Conservation (phyloP, 2,797 vertebrate species). For the Naso thynnoides region DNA sequence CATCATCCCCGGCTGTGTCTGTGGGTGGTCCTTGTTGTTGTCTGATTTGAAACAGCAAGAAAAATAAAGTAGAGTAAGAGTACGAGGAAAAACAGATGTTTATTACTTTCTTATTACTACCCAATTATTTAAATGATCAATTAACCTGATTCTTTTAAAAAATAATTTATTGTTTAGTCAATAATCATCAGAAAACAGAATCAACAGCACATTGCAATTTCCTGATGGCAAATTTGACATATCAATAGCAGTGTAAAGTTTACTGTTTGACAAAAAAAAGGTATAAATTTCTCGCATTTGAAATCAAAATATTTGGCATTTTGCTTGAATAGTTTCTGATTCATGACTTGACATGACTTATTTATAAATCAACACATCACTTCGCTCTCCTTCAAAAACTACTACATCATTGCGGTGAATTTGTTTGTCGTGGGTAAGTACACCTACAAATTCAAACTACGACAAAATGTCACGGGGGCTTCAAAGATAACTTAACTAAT, state of each 20-base stretch:
- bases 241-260: neutral
- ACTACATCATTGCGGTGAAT: neutral
- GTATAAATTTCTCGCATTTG: neutral
- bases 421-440: neutral
- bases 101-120: too few species aligned
- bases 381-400: neutral
- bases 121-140: neutral
- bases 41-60: constrained; percentile 76
- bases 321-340: neutral
- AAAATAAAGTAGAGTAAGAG: constrained; percentile 2
- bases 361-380: neutral
- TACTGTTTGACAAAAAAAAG: neutral
- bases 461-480: too few species aligned
- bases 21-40: constrained; percentile 90
- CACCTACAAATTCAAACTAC: neutral
- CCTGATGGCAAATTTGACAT: too few species aligned
- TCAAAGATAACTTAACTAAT: too few species aligned
- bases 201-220: too few species aligned
- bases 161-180: neutral
- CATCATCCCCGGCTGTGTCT: constrained; percentile 92
- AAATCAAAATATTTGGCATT: neutral
- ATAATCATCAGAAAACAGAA: neutral
- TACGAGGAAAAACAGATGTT: neutral
- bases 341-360: too few species aligned
- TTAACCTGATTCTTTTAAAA: neutral